Evolutionary conservation across 1,140 invertebrate genomes (phyloP).

Genomic region (Holotrichia oblita): DNA sequence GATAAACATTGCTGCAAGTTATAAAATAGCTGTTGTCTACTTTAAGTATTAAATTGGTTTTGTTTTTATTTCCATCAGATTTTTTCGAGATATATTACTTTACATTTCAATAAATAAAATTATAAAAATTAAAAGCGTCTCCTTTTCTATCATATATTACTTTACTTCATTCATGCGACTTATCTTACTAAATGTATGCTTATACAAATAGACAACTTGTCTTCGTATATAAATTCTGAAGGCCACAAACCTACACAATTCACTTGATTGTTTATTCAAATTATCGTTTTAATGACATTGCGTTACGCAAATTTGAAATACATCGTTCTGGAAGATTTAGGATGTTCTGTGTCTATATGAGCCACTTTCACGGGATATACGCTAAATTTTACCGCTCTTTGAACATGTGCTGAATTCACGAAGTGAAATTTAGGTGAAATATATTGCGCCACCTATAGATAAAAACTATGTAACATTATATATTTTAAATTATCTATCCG

Average conservation of each 20-base stretch:
- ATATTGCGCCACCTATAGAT: too few species aligned
- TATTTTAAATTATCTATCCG: too few species aligned
- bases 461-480: too few species aligned
- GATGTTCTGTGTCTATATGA: neutral
- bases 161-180: neutral
- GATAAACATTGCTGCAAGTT: too few species aligned
- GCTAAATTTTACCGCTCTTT: neutral
- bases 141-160: neutral
- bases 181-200: neutral
- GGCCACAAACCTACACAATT: neutral
- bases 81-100: too few species aligned
- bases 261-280: neutral
- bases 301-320: neutral
- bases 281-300: neutral
- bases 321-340: neutral
- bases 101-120: too few species aligned
- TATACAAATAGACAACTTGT: neutral
- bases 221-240: neutral
- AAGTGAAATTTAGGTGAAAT: neutral
- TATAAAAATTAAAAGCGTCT: too few species aligned
- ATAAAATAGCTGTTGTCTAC: too few species aligned
- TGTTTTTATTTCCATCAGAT: too few species aligned
- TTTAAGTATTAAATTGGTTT: too few species aligned
- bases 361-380: constrained; percentile 1
- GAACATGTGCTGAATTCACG: neutral